Percentiles rank a stretch among this genome's conserved stretches.
phyloP scores from a whole-genome alignment of 2,113 vertebrate species.

The Cyanoramphus novaezelandiae region DNA sequence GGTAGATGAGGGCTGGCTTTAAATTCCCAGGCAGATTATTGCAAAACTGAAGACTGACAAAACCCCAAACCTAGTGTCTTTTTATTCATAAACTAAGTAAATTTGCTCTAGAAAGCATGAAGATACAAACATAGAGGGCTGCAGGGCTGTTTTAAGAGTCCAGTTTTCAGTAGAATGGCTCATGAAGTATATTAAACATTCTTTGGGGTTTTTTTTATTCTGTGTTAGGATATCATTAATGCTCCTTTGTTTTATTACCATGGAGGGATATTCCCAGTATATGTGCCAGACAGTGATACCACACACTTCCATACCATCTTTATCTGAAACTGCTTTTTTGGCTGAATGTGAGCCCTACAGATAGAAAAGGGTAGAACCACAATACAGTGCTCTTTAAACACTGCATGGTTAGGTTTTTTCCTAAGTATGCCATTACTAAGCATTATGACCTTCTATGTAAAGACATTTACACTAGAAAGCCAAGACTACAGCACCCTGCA shows the following conservation, averaged over 20 bases:
- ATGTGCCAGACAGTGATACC: neutral
- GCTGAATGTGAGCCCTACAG: neutral
- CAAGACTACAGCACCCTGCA: conserved; percentile 42
- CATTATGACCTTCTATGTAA: conserved; percentile 18
- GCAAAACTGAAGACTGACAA: neutral
- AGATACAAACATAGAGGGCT: neutral
- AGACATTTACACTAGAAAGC: conserved; percentile 36
- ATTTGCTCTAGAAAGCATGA: neutral
- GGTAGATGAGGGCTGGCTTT: conserved; percentile 1
- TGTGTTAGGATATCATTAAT: neutral
- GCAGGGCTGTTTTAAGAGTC: neutral
- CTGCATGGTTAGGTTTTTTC: neutral
- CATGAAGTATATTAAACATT: neutral
- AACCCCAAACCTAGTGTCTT: neutral
- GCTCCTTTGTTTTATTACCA: neutral
- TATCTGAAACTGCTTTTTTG: neutral
- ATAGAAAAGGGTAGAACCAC: neutral
- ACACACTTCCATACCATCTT: neutral
- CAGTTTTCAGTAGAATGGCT: neutral
- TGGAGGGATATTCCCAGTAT: neutral
- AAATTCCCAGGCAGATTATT: conserved; percentile 34
- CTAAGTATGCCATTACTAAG: conserved; percentile 6
- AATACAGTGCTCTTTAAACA: neutral
- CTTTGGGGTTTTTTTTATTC: too few relatives aligned
- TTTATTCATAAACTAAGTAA: neutral